Base-by-base conservation (phyloP, 2,113 vertebrate species). In the Hippopotamus amphibius region DNA sequence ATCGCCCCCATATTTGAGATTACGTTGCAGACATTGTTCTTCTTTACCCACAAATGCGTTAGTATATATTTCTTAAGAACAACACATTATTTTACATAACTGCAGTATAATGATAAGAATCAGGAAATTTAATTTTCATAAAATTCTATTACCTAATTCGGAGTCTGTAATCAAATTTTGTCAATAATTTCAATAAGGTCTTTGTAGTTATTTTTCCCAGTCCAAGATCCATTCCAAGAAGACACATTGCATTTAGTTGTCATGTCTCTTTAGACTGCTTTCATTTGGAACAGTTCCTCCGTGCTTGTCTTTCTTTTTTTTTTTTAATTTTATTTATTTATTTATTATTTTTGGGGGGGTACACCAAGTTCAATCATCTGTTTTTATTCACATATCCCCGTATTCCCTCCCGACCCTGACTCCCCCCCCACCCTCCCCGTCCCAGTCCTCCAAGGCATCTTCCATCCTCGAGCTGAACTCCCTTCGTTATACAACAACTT, bases 231-330 rank as follows among this genome's bases (percentile, higher is more conserved):
- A 43, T 81, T 86, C 65, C 48, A 95, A 82, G 74, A 68, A 46
- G 24, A 86, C 10, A 90, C 37, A 68, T 69, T 87, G 14, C 68
- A 90, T 86, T 95, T 90, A 63, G 22, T 33, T 81, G 17, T 81
- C n/a, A 43, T 26, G 11, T 68, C 10, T 53, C 57, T 95, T 92
- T 57, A 92, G 46, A 55, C 28, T 71, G 33, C 16, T 77, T 88
- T 96, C 84, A 92, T 84, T 82, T 83, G 37, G 46, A 94, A 50
- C 6, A 77, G 5, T 90, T 88, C 7, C 43, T 77, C 50, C 90
- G 43, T 8, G n/a, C 37, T 71, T 87, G 63, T 55, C 26, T 72
- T 87, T 83, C 14, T 22, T 93, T 37, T 37, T 37, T 37, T 37
- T 37, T 37, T 37, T 37, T 37, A 37, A 37, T 37, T 37, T 37